A percentile compares a stretch with the other conserved stretches of the same genome.
These are phyloP conservation scores for Eupeodes latifasciatus DNA, from an alignment of 2,888 invertebrate species.

Conservation along the genomic window DNA sequence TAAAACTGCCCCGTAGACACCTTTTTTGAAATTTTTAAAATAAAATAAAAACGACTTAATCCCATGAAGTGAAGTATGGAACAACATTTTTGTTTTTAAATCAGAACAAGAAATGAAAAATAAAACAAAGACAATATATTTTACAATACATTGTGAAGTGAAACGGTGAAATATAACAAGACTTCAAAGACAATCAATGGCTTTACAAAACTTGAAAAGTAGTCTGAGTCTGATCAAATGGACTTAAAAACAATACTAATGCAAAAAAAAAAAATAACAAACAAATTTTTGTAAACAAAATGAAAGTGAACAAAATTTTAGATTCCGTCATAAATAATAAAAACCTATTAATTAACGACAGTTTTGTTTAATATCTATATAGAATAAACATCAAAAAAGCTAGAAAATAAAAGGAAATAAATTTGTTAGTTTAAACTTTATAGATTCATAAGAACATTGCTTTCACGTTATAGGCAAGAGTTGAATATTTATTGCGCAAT, in stretches of 20 bases:
- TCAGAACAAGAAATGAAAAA: neutral
- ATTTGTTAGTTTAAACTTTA: slow-evolving; percentile 20
- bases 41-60: no score
- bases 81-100: neutral
- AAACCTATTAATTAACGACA: slow-evolving; percentile 4
- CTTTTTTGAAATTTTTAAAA: no score
- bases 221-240: neutral
- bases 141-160: neutral
- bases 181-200: neutral
- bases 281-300: neutral
- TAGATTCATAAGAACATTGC: neutral
- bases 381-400: slow-evolving; percentile 1
- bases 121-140: neutral
- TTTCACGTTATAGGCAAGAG: neutral
- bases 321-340: neutral
- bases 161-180: neutral
- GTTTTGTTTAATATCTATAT: neutral
- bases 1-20: no score
- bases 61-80: neutral
- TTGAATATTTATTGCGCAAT: neutral
- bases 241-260: neutral
- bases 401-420: slow-evolving; percentile 13
- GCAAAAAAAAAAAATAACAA: neutral
- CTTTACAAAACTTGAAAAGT: neutral
- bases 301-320: neutral